Percentiles rank a stretch among this genome's conserved stretches.
Evolutionary conservation across 2,797 vertebrate species (phyloP).

Genomic region (Yasuhikotakia modesta): DNA sequence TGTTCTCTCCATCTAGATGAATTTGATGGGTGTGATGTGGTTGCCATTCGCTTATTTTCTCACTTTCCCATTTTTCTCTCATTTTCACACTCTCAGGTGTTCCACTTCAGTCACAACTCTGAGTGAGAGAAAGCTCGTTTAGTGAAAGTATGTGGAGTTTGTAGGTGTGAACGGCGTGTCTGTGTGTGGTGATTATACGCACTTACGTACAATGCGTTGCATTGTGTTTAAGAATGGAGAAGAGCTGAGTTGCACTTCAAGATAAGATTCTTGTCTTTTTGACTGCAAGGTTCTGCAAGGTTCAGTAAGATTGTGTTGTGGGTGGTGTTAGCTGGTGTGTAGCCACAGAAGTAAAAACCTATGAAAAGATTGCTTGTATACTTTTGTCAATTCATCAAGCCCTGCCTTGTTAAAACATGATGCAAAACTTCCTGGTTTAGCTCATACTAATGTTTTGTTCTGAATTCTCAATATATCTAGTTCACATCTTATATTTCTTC

Average conservation of each 20-base stretch:
- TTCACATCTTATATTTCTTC: constrained; percentile 8
- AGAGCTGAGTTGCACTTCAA: not conserved
- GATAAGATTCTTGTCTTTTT: not conserved
- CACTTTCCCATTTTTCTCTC: not conserved
- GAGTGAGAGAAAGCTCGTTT: constrained; percentile 38
- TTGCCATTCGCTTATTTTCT: not conserved
- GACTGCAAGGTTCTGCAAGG: too few relatives aligned
- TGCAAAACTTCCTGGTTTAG: not conserved
- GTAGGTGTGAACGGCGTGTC: constrained; percentile 51
- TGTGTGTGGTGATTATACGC: not conserved
- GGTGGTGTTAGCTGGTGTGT: too few relatives aligned
- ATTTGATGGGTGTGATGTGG: constrained; percentile 17
- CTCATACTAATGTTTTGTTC: not conserved
- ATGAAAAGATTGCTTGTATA: not conserved
- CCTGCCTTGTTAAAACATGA: not conserved
- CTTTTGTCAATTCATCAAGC: not conserved
- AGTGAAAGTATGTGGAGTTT: constrained; percentile 27
- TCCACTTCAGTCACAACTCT: constrained; percentile 34
- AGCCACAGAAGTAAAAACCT: not conserved
- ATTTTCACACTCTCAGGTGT: constrained; percentile 22
- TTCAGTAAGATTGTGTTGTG: too few relatives aligned
- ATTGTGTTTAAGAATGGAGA: not conserved
- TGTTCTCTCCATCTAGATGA: constrained; percentile 12
- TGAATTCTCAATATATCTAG: not conserved
- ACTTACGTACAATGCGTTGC: not conserved